Evolutionary conservation across 2,113 vertebrate species (phyloP).

Genomic region (Hippocampus comes): DNA sequence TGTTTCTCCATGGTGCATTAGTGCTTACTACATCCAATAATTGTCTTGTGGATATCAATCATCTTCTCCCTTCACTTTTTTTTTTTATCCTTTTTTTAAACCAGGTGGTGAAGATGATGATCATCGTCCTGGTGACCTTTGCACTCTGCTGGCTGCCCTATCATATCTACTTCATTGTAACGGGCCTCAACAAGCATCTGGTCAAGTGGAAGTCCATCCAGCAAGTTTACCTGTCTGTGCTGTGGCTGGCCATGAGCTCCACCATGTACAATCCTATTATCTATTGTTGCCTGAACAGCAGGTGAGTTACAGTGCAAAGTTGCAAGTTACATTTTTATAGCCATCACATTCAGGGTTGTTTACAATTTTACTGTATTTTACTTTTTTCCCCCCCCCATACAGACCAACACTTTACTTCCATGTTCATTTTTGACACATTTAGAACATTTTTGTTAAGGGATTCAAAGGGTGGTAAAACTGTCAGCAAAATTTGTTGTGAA

Average conservation of each 20-base stretch:
- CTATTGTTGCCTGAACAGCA: constrained; percentile 97
- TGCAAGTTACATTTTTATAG: neutral
- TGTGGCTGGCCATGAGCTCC: constrained; percentile 98
- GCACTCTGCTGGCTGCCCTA: constrained; percentile 96
- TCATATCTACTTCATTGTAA: constrained; percentile 90
- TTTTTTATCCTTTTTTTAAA: constrained; percentile 32
- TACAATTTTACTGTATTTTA: neutral
- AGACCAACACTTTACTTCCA: neutral
- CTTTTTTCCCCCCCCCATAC: neutral
- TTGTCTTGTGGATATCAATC: neutral
- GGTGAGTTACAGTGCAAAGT: constrained; percentile 68
- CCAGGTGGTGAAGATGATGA: constrained; percentile 99
- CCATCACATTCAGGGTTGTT: neutral
- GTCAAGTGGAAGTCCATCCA: constrained; percentile 90
- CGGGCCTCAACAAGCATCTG: constrained; percentile 80
- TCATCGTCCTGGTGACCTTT: constrained; percentile 93
- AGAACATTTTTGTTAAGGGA: neutral
- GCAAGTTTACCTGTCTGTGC: constrained; percentile 89
- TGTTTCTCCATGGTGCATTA: neutral
- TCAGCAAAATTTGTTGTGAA: neutral
- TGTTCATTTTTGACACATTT: neutral
- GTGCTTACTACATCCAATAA: neutral
- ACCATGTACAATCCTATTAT: constrained; percentile 99
- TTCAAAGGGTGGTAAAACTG: neutral
- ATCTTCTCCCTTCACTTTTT: neutral